Conservation (phyloP, 1,140 invertebrate species). For the Drosophila cardini region DNA sequence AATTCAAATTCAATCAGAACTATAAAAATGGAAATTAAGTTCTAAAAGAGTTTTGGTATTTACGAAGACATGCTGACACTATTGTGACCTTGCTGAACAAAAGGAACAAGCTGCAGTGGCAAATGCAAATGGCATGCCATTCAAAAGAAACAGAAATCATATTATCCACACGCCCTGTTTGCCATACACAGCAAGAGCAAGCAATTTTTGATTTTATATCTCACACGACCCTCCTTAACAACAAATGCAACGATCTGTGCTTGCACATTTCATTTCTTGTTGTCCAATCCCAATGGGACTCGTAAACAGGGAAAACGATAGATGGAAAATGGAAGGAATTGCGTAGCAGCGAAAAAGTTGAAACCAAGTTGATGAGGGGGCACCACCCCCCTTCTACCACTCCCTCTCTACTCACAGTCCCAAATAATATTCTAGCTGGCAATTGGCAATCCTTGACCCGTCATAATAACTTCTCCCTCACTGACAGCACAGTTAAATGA, state of each 20-base stretch:
- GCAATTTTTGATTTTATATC: slow-evolving; percentile 74
- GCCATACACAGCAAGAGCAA: slow-evolving; percentile 36
- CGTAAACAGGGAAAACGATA: slow-evolving; percentile 66
- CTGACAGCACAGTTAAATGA: slow-evolving; percentile 77
- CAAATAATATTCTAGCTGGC: slow-evolving; percentile 31
- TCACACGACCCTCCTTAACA: slow-evolving; percentile 38
- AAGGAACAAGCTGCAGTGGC: slow-evolving; percentile 50
- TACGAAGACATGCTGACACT: background rate
- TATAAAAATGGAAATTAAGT: background rate
- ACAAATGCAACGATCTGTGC: slow-evolving; percentile 66
- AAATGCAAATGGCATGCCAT: slow-evolving; percentile 55
- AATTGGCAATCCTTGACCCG: slow-evolving; percentile 79
- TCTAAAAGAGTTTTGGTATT: background rate
- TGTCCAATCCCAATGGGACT: slow-evolving; percentile 72
- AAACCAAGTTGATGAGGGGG: slow-evolving; percentile 22
- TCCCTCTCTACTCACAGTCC: background rate
- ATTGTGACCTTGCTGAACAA: slow-evolving; percentile 39
- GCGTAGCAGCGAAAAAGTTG: slow-evolving; percentile 52
- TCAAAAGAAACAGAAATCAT: slow-evolving; percentile 73
- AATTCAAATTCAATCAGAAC: background rate
- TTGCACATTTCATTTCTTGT: slow-evolving; percentile 73
- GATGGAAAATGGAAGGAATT: slow-evolving; percentile 29
- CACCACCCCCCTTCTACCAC: background rate
- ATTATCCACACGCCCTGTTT: slow-evolving; percentile 56
- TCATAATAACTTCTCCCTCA: slow-evolving; percentile 71